Base-by-base conservation (phyloP, 2,113 vertebrate species). In the Eulemur macaco region DNA sequence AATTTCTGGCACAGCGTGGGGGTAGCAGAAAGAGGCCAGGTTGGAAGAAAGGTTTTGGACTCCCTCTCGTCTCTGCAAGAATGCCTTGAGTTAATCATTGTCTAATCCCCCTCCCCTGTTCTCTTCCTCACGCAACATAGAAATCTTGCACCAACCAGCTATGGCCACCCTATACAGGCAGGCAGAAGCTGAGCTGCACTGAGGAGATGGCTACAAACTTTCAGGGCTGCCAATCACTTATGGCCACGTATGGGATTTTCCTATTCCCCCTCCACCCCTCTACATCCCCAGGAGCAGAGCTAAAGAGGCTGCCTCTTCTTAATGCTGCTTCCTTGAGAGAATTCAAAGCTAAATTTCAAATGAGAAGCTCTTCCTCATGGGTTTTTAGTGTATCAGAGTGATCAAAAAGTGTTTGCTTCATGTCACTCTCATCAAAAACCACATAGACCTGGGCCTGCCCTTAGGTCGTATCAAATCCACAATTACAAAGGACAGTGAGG, bases 241-340 rank as follows among this genome's bases (percentile, higher is more conserved):
- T 0, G 17, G 39, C 27, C 56, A 34, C 1, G 0, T 45, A 12
- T 7, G 37, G 17, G 45, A 2, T 31, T 50, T 21, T 66, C 31
- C 82, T 15, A 10, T 18, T 50, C 8, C 5, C 31, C 4, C 31
- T 6, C 20, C 6, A 56, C 7, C 20, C 21, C 8, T 11, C 13
- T 21, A 17, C 63, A 11, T 13, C 23, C 42, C 34, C 34, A 52
- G 42, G 29, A 45, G 21, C 21, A 20, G 14, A 52, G 63, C 4
- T 9, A 25, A 47, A 21, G 63, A 52, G 34, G 20, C 13, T 52
- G 14, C 9, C 14, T 37, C 34, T 25, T 37, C 83, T 31, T 13
- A 17, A 14, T 1, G 47, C 4, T 6, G 63, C 45, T 17, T 27
- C 45, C 20, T 25, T 20, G 34, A 77, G 27, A 85, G 20, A 27